These are phyloP conservation scores for Setophaga kirtlandii DNA, from an alignment of 2,113 vertebrate genomes.

Conservation along the genomic window DNA sequence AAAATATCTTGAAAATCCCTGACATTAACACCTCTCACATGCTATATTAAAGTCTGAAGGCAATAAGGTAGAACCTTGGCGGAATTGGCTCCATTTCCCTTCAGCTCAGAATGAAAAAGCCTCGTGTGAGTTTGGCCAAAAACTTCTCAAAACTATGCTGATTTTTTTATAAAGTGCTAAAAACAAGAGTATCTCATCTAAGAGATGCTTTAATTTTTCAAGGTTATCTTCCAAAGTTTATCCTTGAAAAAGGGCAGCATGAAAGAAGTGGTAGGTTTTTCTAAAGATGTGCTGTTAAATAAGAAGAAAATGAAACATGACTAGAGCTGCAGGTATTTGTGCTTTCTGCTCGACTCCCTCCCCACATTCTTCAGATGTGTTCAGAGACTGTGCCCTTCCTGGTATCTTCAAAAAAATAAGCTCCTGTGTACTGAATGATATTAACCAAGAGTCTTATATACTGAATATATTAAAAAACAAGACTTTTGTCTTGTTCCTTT, in stretches of 20 bases:
- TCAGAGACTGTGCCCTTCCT: neutral
- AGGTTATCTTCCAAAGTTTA: neutral
- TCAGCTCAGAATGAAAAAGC: conserved; percentile 30
- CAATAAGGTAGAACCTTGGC: conserved; percentile 39
- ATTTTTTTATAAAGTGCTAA: neutral
- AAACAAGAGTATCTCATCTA: neutral
- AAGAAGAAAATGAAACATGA: neutral
- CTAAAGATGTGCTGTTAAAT: neutral
- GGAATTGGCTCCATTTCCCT: neutral
- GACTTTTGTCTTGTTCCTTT: neutral
- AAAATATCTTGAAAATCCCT: conserved; percentile 78
- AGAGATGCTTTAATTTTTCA: neutral
- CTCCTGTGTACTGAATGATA: neutral
- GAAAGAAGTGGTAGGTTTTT: neutral
- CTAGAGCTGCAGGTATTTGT: neutral
- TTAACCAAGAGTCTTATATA: neutral
- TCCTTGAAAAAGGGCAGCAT: neutral
- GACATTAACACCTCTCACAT: conserved; percentile 71
- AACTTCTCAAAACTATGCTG: neutral
- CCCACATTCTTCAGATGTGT: rapidly evolving
- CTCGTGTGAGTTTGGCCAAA: neutral
- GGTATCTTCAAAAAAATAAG: neutral
- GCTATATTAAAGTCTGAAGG: conserved; percentile 74
- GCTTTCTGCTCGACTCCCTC: neutral
- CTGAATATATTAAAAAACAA: neutral